Conservation (phyloP, 2,113 vertebrate species). For the Girardinichthys multiradiatus region DNA sequence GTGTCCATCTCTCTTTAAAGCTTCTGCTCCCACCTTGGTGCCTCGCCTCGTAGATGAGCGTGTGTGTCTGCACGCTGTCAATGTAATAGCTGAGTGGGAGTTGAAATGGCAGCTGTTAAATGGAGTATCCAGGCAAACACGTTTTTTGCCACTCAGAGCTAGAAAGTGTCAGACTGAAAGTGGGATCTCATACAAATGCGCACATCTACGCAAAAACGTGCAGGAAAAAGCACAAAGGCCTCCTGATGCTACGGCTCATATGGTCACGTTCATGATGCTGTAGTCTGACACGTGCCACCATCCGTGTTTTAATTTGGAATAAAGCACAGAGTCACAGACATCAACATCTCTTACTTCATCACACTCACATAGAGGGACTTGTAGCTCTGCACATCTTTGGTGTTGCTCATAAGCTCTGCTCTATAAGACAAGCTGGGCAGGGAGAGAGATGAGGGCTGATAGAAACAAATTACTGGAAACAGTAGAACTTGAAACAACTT, state of each 20-base stretch:
- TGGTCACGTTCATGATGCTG: slow-evolving; percentile 47
- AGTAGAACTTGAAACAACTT: too few species aligned
- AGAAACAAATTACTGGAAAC: slow-evolving; percentile 14
- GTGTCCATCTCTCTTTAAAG: slow-evolving; percentile 6
- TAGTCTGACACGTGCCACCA: slow-evolving; percentile 45
- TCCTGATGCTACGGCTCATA: slow-evolving; percentile 30
- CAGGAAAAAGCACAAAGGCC: not conserved
- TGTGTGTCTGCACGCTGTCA: slow-evolving; percentile 20
- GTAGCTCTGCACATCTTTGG: slow-evolving; percentile 30
- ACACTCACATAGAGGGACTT: slow-evolving; percentile 9
- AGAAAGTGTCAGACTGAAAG: slow-evolving; percentile 48
- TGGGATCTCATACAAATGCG: slow-evolving; percentile 1
- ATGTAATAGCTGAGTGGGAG: slow-evolving; percentile 56
- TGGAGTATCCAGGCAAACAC: slow-evolving; percentile 46
- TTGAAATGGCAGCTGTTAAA: slow-evolving; percentile 67
- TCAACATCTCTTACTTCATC: too few species aligned
- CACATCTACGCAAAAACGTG: not conserved
- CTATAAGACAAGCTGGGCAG: slow-evolving; percentile 21
- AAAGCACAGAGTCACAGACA: not conserved
- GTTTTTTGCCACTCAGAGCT: slow-evolving; percentile 35
- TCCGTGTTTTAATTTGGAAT: slow-evolving; percentile 22
- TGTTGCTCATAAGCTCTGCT: slow-evolving; percentile 22
- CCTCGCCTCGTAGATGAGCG: not conserved
- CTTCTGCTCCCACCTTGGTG: slow-evolving; percentile 27
- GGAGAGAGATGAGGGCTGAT: slow-evolving; percentile 20